Evolutionary conservation across 1,140 invertebrate genomes (phyloP), one percentile per base, ranked within the genome.

Genomic region (Ceratina australensis): DNA sequence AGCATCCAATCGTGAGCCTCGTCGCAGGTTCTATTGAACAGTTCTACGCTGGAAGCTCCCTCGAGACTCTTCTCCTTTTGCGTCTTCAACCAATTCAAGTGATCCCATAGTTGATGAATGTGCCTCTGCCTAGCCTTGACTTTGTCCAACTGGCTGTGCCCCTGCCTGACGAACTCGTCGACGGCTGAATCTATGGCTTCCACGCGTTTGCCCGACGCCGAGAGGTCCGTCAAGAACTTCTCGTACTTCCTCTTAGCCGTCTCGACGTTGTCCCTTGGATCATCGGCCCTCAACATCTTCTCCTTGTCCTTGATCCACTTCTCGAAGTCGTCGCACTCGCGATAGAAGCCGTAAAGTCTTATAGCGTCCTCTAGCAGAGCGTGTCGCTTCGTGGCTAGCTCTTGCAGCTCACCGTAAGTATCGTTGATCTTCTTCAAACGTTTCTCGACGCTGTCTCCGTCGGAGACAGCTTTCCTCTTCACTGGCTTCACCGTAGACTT

Each of bases 291-390:
- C 26, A 99, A 92, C 91, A 98, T 94, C 87, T 96, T 96, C 90
- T 98, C 97, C 89, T 98, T 99, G 74, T 99, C 98, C 86, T 96
- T 96, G 87, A 99, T 98, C 98, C 98, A 99, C 81, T 96, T 96
- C 91, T 99, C 98, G 90, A 99, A 99, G 90, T 99, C 98, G 88
- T 99, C 98, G 92, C 98, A 99, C 89, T 99, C 98, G n/a, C 96
- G 94, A 90, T 98, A 98, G 93, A 99, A 99, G 47, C 96, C 96
- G 90, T 98, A 99, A 20, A 99, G 93, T 80, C 97, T 95, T 73
- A 99, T 98, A 0, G 98, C 96, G 90, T 99, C 98, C 84, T 98
- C 97, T 13, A 99, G 93, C 42, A 98, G 94, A 0, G 95, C 94
- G 79, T 96, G 95, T 1, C 98, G 94, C 63, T 95, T 94, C 63